These are phyloP conservation scores for Neotoma lepida DNA, from an alignment of 2,113 vertebrate genomes.

Conservation along the genomic window DNA sequence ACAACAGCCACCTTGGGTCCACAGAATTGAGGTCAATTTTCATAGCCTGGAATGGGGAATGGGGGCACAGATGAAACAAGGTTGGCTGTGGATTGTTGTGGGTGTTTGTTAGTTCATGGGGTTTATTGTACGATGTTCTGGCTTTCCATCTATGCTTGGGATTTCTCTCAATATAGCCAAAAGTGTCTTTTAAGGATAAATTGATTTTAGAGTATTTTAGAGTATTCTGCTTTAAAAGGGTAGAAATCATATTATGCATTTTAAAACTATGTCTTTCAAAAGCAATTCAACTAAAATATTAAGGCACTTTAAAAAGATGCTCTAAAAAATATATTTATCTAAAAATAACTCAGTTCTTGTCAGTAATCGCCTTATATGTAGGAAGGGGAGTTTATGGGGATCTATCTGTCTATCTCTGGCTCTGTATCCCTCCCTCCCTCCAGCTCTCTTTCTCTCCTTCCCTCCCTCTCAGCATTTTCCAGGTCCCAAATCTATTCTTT, in stretches of 20 bases:
- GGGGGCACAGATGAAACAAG: not conserved
- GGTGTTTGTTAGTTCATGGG: not conserved
- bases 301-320: constrained; percentile 22
- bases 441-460: not conserved
- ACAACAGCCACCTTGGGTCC: not conserved
- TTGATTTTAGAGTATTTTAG: not conserved
- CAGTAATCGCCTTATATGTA: constrained; percentile 24
- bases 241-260: constrained; percentile 2
- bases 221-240: constrained; percentile 42
- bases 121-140: not conserved
- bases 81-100: not conserved
- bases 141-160: constrained; percentile 1
- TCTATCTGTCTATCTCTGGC: not conserved
- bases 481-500: constrained; percentile 1
- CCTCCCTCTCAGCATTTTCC: not conserved
- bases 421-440: not conserved
- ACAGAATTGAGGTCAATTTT: not conserved
- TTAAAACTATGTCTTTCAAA: constrained; percentile 60
- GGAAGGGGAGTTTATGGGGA: not conserved
- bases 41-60: not conserved
- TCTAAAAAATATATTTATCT: constrained; percentile 54
- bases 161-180: not conserved
- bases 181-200: constrained; percentile 43
- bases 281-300: constrained; percentile 17
- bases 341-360: constrained; percentile 59